Percentiles rank a stretch among this genome's conserved stretches.
phyloP scores from a whole-genome alignment of 2,888 invertebrate species.

The Drosophila differens region DNA sequence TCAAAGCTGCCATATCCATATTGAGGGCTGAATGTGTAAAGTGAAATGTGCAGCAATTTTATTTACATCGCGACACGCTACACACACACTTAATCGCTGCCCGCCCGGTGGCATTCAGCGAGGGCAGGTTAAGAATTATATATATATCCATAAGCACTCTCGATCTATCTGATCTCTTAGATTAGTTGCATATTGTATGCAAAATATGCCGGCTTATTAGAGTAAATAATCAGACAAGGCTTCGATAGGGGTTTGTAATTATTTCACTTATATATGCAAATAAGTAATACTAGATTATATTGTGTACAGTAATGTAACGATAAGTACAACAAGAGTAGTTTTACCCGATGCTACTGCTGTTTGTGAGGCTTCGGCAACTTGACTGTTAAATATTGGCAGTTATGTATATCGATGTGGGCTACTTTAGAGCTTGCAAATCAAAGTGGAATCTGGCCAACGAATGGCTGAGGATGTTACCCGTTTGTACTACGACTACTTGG shows the following conservation, averaged over 20 bases:
- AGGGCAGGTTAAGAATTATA: neutral
- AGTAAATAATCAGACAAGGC: neutral
- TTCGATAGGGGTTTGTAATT: neutral
- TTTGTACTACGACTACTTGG: no score
- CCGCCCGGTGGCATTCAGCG: neutral
- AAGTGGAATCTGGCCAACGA: no score
- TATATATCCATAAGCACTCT: neutral
- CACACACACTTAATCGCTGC: constrained; percentile 23
- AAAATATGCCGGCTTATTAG: neutral
- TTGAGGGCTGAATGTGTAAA: constrained; percentile 49
- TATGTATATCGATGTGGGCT: no score
- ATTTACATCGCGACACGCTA: constrained; percentile 49
- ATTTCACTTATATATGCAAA: no score
- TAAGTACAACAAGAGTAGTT: no score
- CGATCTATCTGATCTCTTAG: neutral
- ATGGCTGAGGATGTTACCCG: no score
- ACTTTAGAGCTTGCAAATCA: no score
- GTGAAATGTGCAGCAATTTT: constrained; percentile 60
- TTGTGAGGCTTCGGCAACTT: no score
- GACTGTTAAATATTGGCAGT: no score
- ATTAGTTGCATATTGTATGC: neutral
- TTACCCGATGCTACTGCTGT: no score
- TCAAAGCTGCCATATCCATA: constrained; percentile 14
- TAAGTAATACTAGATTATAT: neutral
- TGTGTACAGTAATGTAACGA: neutral